Base-by-base conservation (phyloP, 2,888 invertebrate genomes). In the Julus scandinavius region DNA sequence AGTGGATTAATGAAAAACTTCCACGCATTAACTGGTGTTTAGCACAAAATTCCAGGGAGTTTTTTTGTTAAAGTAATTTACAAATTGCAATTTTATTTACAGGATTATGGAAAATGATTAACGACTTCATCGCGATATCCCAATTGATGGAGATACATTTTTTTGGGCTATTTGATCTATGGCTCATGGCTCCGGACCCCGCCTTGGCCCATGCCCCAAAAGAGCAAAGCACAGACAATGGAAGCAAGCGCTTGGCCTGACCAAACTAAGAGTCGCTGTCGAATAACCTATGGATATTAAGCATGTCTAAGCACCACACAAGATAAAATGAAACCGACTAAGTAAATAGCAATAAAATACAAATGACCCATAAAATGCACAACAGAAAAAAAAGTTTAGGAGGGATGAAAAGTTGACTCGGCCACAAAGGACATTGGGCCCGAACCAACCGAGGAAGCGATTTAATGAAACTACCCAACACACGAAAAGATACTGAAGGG, bases 271-370 rank as follows among this genome's bases (percentile, higher is more conserved):
- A 80, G 29, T 80, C 80, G 80, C 80, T 80, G 80, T 80, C 80
- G 20, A 80, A 38, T 20, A 80, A 80, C 20, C 80, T 80, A 80
- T 80, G 80, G 38, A 80, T 80, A 80, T 80, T 38, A 29, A 80
- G 80, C 80, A 80, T 38, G 80, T 80, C 80, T 80, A 80, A 80
- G 80, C 80, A 80, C 80, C 80, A 80, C 80, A 80, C 80, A 80
- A 80, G 80, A 80, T 80, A 80, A 80, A 80, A 80, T 80, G 80
- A 80, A 80, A 80, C 80, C 80, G 80, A 80, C 80, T 80, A 80
- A 80, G 80, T 80, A 29, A 80, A 80, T 80, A 80, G 80, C 80
- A 80, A 80, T 80, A 80, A 80, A 80, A 80, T 80, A 80, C 80
- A 80, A 80, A 80, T 80, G 80, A 80, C 80, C 80, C 80, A 80